Conservation (phyloP, 2,113 vertebrate genomes). For the Sinocyclocheilus rhinocerous region DNA sequence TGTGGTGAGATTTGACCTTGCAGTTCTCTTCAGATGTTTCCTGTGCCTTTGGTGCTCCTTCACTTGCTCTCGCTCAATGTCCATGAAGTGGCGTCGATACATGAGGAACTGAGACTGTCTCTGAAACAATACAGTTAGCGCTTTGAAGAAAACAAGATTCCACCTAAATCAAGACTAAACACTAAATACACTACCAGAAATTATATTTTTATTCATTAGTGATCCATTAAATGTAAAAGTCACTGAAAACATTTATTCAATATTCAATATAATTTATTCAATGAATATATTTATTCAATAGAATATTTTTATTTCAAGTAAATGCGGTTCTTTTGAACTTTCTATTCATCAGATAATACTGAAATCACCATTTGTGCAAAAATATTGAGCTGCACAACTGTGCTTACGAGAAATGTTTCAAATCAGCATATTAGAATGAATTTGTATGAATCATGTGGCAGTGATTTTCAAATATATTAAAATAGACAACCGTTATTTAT, state of each 20-base stretch:
- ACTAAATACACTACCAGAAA: background rate
- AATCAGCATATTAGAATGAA: background rate
- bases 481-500: background rate
- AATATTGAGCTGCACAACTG: background rate
- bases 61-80: conserved; percentile 81
- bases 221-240: background rate
- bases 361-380: background rate
- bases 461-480: background rate
- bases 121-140: conserved; percentile 63
- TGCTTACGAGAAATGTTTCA: background rate
- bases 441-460: background rate
- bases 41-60: conserved; percentile 79
- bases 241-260: background rate
- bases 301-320: too few relatives aligned
- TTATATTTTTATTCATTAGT: background rate
- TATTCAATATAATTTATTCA: background rate
- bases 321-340: too few relatives aligned
- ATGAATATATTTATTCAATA: too few relatives aligned
- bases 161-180: background rate
- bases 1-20: conserved; percentile 65
- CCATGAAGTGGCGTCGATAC: conserved; percentile 84
- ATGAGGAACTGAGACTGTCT: conserved; percentile 81
- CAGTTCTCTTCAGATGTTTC: conserved; percentile 78
- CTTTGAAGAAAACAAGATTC: background rate
- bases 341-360: too few relatives aligned